Evolutionary conservation across 2,888 invertebrate species (phyloP).

Genomic region (Pandemis cinnamomeana): DNA sequence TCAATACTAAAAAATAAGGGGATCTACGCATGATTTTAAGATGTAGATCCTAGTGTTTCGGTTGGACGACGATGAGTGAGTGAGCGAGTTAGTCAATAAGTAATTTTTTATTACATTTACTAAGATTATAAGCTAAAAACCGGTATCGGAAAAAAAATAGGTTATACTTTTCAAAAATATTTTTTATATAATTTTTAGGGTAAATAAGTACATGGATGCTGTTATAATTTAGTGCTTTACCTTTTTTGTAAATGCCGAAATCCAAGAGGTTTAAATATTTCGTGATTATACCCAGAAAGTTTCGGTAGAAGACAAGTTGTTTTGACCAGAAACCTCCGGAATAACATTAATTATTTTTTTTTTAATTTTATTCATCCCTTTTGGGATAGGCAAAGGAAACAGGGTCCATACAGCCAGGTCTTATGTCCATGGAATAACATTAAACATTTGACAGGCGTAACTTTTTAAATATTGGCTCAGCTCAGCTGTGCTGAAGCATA

Average conservation of each 20-base stretch:
- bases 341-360: constrained; percentile 35
- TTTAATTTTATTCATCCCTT: no score
- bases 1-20: no score
- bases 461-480: constrained; percentile 25
- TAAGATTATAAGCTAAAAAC: not conserved
- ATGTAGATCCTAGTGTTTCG: no score
- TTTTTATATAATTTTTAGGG: not conserved
- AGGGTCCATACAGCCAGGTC: no score
- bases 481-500: not conserved
- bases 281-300: not conserved
- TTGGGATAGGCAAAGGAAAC: no score
- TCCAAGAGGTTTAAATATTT: constrained; percentile 3
- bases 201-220: not conserved
- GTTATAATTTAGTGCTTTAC: not conserved
- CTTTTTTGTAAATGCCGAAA: constrained; percentile 19
- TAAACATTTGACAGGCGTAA: constrained; percentile 24
- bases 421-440: constrained; percentile 39
- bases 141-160: not conserved
- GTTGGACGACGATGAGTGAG: no score
- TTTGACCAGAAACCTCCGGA: constrained; percentile 19
- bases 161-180: not conserved
- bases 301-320: constrained; percentile 13
- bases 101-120: no score
- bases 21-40: no score
- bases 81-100: no score